Percentiles rank a stretch among this genome's conserved stretches.
phyloP scores from a whole-genome alignment of 2,888 invertebrate species.

The Dasypolia templi region DNA sequence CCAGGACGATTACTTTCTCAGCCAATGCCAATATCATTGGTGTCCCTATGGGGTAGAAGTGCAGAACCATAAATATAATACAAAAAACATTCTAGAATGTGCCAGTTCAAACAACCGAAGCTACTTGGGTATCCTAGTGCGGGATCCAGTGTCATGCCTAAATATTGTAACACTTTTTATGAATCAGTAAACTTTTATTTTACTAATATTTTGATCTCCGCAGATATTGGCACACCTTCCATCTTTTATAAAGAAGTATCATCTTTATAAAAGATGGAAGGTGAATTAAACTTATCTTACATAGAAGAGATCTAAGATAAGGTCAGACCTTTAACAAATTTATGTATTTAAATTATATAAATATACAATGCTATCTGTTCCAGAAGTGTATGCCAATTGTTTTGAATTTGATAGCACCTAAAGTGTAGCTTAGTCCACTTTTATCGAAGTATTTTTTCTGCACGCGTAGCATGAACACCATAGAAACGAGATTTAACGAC shows the following conservation, averaged over 20 bases:
- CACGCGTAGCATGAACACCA: no score
- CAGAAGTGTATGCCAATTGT: not conserved
- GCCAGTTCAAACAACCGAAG: not conserved
- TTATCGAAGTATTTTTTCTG: not conserved
- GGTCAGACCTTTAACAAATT: not conserved
- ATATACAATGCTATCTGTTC: not conserved
- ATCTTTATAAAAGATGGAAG: no score
- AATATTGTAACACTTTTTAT: no score
- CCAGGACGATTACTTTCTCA: slow-evolving; percentile 85
- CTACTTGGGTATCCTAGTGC: no score
- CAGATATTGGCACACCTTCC: no score
- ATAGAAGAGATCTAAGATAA: not conserved
- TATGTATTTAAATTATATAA: not conserved
- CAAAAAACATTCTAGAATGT: not conserved
- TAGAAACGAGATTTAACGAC: no score
- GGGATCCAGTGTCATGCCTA: no score
- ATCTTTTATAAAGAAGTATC: no score
- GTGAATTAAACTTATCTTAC: no score
- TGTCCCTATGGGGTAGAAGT: slow-evolving; percentile 17
- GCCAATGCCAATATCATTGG: slow-evolving; percentile 73
- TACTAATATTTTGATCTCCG: no score
- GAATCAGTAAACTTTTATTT: no score
- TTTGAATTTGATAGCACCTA: not conserved
- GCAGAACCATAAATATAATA: not conserved
- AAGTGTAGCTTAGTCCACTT: not conserved